A percentile compares a stretch with the other conserved stretches of the same genome.
These are phyloP conservation scores for Caenorhabditis imperialis DNA, from an alignment of 2,888 invertebrate genomes.

Conservation along the genomic window DNA sequence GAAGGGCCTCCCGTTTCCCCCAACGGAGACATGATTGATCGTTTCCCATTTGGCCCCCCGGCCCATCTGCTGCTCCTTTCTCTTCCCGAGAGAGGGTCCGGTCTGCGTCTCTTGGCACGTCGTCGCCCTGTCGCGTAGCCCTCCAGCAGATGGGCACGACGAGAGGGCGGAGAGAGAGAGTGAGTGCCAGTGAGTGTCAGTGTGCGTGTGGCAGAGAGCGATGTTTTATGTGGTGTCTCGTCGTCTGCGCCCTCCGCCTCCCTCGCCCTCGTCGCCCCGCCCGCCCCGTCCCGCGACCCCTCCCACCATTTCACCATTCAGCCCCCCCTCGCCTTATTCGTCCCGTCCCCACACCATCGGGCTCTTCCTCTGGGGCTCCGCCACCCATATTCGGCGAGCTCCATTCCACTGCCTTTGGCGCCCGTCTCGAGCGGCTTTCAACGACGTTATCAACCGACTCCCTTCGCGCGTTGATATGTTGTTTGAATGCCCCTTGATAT, in stretches of 20 bases:
- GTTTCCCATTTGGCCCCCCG: conserved; percentile 45
- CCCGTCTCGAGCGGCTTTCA: conserved; percentile 36
- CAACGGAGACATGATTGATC: conserved; percentile 40
- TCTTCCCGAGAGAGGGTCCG: not conserved
- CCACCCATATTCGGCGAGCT: not conserved
- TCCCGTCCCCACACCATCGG: not conserved
- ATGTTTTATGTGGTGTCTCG: conserved; percentile 30
- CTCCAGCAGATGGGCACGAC: conserved; percentile 16
- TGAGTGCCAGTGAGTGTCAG: conserved; percentile 13
- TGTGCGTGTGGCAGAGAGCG: conserved; percentile 16
- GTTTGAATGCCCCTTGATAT: conserved; percentile 46
- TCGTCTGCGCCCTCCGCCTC: conserved; percentile 10
- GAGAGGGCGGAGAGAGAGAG: conserved; percentile 16
- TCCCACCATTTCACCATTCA: conserved; percentile 1
- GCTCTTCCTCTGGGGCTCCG: not conserved
- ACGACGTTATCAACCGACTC: conserved; percentile 29
- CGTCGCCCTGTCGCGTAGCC: no score
- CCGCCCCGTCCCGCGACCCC: conserved; percentile 3
- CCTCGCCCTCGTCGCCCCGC: conserved; percentile 7
- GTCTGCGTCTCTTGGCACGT: conserved; percentile 5
- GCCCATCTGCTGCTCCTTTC: conserved; percentile 26
- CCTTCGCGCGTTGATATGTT: conserved; percentile 35
- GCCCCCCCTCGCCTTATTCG: conserved; percentile 16
- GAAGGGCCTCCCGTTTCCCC: conserved; percentile 2
- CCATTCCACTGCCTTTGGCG: conserved; percentile 1